A percentile compares a stretch with the other conserved stretches of the same genome.
Evolutionary conservation across 2,888 invertebrate species (phyloP).

Genomic region (Leptopilina syphax): DNA sequence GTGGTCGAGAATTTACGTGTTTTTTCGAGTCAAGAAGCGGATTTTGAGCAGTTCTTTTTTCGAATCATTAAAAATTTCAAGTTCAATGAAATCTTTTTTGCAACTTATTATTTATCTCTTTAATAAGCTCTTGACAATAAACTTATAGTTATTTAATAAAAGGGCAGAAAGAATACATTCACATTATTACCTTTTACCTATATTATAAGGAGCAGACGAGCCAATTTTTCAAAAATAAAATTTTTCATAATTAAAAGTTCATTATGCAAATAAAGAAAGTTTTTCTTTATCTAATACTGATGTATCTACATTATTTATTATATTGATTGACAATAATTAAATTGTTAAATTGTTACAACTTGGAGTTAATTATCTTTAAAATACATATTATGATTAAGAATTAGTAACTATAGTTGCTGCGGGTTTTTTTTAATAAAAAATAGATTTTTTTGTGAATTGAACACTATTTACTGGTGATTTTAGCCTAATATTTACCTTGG

Average conservation of each 20-base stretch:
- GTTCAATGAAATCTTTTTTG: background rate
- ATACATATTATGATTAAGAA: slow-evolving; percentile 7
- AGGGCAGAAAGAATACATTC: background rate
- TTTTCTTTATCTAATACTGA: background rate
- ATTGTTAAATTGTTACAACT: background rate
- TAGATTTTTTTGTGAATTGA: slow-evolving; percentile 23
- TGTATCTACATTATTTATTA: background rate
- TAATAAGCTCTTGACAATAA: slow-evolving; percentile 1
- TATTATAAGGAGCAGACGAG: slow-evolving; percentile 9
- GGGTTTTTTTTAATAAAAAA: slow-evolving; percentile 7
- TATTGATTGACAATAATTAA: background rate
- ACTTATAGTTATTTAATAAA: background rate
- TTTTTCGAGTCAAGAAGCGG: slow-evolving; percentile 4
- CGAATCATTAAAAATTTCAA: background rate
- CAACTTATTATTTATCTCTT: background rate
- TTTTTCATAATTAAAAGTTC: background rate
- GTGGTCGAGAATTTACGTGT: background rate
- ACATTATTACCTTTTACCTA: background rate
- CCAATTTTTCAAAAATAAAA: slow-evolving; percentile 9
- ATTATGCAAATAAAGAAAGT: background rate
- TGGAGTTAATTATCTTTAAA: slow-evolving; percentile 1
- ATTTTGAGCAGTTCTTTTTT: slow-evolving; percentile 26
- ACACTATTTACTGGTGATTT: slow-evolving; percentile 27
- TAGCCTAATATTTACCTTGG: slow-evolving; percentile 13
- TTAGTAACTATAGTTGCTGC: background rate